phyloP scores from a whole-genome alignment of 2,888 invertebrate species.

The Athetis lepigone region DNA sequence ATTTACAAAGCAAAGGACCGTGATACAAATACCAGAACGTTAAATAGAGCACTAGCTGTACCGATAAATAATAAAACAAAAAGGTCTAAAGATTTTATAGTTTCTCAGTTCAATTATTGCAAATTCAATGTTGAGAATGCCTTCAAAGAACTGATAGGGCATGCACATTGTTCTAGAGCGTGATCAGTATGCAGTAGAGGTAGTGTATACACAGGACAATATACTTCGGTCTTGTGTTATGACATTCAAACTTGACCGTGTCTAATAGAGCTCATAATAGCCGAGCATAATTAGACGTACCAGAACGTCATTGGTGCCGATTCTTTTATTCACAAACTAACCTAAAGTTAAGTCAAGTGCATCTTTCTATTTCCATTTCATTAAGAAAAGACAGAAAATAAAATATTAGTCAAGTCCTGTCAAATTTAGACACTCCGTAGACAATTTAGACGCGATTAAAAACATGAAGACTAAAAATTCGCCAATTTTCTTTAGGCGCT shows the following conservation, averaged over 20 bases:
- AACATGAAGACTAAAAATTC: too few species aligned
- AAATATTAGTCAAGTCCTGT: too few species aligned
- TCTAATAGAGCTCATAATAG: constrained; percentile 77
- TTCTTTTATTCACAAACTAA: too few species aligned
- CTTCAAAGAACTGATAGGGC: constrained; percentile 79
- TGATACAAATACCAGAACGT: constrained; percentile 6
- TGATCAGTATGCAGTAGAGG: constrained; percentile 78
- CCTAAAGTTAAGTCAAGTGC: too few species aligned
- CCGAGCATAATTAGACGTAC: constrained; percentile 71
- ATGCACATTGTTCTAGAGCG: constrained; percentile 72
- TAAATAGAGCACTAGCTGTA: constrained; percentile 16
- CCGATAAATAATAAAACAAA: constrained; percentile 15
- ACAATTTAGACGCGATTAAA: too few species aligned
- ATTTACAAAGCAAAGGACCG: constrained; percentile 5
- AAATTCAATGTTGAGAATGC: constrained; percentile 63
- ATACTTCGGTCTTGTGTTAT: constrained; percentile 63
- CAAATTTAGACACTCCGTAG: too few species aligned
- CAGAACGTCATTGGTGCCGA: constrained; percentile 63
- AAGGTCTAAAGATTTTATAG: constrained; percentile 51
- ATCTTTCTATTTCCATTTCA: too few species aligned
- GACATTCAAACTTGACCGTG: constrained; percentile 87
- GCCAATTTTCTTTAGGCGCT: too few species aligned
- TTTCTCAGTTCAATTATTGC: constrained; percentile 58
- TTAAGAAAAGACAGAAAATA: too few species aligned
- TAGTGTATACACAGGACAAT: constrained; percentile 66